Conservation (phyloP, 2,797 vertebrate species). For the Amniataba percoides region DNA sequence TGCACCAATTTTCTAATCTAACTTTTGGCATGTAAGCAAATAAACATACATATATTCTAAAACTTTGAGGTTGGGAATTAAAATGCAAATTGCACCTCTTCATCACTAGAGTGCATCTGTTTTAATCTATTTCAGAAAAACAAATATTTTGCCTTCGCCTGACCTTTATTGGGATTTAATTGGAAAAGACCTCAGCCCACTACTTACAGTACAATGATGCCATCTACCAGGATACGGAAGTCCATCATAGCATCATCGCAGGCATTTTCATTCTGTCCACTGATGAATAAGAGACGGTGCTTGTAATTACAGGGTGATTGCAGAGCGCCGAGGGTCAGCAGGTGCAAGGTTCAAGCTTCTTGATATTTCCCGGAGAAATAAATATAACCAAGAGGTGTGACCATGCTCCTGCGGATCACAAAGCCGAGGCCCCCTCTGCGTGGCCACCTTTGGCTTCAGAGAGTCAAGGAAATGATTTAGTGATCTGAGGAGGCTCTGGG, state of each 20-base stretch:
- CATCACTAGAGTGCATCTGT: constrained; percentile 71
- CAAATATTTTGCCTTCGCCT: constrained; percentile 78
- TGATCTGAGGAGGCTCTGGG: constrained; percentile 49
- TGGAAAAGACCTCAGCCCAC: constrained; percentile 41
- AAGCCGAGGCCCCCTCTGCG: constrained; percentile 45
- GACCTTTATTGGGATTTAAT: constrained; percentile 56
- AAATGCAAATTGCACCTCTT: constrained; percentile 82
- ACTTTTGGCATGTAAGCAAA: constrained; percentile 1
- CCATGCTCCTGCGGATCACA: constrained; percentile 33
- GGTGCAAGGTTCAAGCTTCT: constrained; percentile 70
- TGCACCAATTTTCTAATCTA: constrained; percentile 7
- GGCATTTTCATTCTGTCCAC: constrained; percentile 60
- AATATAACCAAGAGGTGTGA: constrained; percentile 73
- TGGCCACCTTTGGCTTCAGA: constrained; percentile 53
- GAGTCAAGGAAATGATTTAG: constrained; percentile 58
- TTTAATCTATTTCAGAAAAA: constrained; percentile 79
- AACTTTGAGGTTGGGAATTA: constrained; percentile 70
- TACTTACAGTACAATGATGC: constrained; percentile 35
- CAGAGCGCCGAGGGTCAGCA: constrained; percentile 56
- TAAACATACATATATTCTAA: neutral
- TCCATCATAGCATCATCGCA: constrained; percentile 37
- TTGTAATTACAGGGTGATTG: constrained; percentile 78
- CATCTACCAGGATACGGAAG: constrained; percentile 36
- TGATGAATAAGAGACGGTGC: constrained; percentile 71
- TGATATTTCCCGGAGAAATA: constrained; percentile 75